phyloP scores from a whole-genome alignment of 2,113 vertebrate genomes.

The Australoheros scitulus region DNA sequence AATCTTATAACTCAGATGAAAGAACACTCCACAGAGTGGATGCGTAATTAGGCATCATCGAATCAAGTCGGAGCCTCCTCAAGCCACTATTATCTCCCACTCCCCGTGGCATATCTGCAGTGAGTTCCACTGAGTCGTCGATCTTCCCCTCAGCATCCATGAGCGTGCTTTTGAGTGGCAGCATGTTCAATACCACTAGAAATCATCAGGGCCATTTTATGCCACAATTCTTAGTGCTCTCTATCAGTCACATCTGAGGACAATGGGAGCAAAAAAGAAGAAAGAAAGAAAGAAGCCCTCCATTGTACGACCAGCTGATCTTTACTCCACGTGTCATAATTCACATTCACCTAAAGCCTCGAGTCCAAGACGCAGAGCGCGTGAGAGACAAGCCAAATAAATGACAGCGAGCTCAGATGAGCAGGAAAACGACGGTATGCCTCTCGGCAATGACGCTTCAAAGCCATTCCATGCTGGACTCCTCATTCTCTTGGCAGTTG shows the following conservation, averaged over 20 bases:
- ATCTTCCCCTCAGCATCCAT: background rate
- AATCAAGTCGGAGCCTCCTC: conserved; percentile 49
- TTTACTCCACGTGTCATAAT: conserved; percentile 32
- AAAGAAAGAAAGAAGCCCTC: background rate
- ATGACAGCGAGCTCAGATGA: conserved; percentile 42
- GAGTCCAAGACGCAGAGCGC: conserved; percentile 3
- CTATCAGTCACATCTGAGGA: conserved; percentile 23
- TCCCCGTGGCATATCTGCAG: conserved; percentile 15
- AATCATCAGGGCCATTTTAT: conserved; percentile 40
- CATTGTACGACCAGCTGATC: conserved; percentile 57
- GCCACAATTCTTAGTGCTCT: background rate
- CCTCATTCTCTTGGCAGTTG: conserved; percentile 52
- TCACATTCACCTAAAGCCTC: conserved; percentile 18
- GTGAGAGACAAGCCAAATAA: conserved; percentile 20
- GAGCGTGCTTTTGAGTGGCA: conserved; percentile 36
- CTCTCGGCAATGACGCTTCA: conserved; percentile 49
- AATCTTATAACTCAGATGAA: conserved; percentile 22
- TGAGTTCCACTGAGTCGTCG: background rate
- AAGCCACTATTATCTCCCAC: conserved; percentile 40
- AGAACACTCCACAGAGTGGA: conserved; percentile 9
- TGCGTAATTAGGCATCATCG: conserved; percentile 39
- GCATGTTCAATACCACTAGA: conserved; percentile 12
- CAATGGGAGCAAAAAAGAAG: background rate
- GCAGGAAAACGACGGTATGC: conserved; percentile 39
- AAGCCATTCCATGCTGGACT: conserved; percentile 55